Evolutionary conservation across 1,140 invertebrate genomes (phyloP).

Genomic region (Asobara japonica): DNA sequence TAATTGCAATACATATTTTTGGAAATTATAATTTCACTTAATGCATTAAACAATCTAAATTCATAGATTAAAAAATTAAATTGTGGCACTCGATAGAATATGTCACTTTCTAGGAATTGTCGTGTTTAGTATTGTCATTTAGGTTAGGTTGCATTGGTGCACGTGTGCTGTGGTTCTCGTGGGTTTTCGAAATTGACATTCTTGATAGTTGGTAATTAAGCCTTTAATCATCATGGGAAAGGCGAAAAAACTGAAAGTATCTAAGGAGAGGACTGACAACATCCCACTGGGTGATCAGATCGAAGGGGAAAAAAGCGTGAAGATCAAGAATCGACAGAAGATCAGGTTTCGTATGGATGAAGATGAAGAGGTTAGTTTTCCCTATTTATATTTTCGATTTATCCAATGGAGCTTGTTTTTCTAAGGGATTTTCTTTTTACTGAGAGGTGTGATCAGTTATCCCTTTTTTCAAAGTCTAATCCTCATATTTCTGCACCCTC

Average conservation of each 20-base stretch:
- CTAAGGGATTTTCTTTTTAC: conserved; percentile 7
- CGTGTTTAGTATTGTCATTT: no score
- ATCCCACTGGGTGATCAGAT: conserved; percentile 71
- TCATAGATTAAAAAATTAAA: no score
- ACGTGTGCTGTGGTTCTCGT: not conserved
- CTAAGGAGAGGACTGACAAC: conserved; percentile 65
- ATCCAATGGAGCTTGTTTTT: conserved; percentile 14
- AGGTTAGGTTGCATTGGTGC: not conserved
- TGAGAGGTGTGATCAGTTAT: no score
- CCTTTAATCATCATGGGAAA: conserved; percentile 67
- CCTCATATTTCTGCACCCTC: no score
- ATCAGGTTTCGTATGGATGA: conserved; percentile 66
- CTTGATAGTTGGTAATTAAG: not conserved
- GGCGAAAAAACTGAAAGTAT: conserved; percentile 70
- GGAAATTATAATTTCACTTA: no score
- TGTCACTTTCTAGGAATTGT: no score
- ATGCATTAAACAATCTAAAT: no score
- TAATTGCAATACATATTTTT: no score
- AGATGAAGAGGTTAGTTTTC: conserved; percentile 69
- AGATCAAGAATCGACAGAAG: conserved; percentile 70
- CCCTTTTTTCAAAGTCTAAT: no score
- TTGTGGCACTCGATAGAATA: no score
- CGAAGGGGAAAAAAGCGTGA: conserved; percentile 65
- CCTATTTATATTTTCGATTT: conserved; percentile 26
- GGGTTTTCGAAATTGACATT: not conserved